Conservation (phyloP, 2,888 invertebrate genomes). For the Melieria omissa region DNA sequence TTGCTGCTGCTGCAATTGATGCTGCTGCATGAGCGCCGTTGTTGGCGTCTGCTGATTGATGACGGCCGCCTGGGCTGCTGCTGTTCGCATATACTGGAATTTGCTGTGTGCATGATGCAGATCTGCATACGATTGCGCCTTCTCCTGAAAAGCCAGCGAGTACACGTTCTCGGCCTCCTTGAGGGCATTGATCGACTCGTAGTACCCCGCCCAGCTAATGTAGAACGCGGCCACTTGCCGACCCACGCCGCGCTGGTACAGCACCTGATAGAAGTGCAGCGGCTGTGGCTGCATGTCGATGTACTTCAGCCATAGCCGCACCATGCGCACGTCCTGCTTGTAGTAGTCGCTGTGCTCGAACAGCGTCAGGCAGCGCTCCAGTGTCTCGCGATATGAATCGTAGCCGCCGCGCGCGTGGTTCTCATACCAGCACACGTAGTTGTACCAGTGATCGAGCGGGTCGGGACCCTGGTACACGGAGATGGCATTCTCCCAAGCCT, state of each 20-base stretch:
- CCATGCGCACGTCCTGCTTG: constrained; percentile 85
- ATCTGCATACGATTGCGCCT: constrained; percentile 83
- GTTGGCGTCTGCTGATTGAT: constrained; percentile 48
- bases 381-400: constrained; percentile 86
- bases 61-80: constrained; percentile 66
- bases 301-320: constrained; percentile 92
- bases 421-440: constrained; percentile 92
- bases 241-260: constrained; percentile 84
- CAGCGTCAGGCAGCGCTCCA: constrained; percentile 83
- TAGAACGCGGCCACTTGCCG: constrained; percentile 86
- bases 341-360: constrained; percentile 87
- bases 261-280: constrained; percentile 82
- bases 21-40: constrained; percentile 41
- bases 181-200: constrained; percentile 83
- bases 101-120: constrained; percentile 80
- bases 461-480: constrained; percentile 86
- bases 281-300: constrained; percentile 83
- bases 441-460: constrained; percentile 89
- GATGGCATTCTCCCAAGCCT: constrained; percentile 84
- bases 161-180: constrained; percentile 88
- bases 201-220: constrained; percentile 88
- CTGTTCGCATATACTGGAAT: constrained; percentile 73
- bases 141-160: constrained; percentile 79
- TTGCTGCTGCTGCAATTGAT: constrained; percentile 50
- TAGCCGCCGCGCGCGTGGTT: constrained; percentile 80